These are phyloP conservation scores for Nannoperca australis DNA, from an alignment of 2,797 vertebrate genomes.

Conservation along the genomic window DNA sequence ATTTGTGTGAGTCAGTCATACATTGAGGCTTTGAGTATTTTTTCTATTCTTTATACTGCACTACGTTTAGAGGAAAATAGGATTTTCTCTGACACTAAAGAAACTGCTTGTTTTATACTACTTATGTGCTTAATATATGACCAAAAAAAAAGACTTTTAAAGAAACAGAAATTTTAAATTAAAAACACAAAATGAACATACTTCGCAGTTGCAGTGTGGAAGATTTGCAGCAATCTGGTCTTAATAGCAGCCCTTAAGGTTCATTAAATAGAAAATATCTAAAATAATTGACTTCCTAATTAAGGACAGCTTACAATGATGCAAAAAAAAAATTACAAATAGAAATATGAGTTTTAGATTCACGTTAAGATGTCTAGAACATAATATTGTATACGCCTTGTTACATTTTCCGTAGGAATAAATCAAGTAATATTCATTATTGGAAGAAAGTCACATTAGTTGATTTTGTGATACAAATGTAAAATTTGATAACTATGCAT, in stretches of 20 bases:
- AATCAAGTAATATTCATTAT: not conserved
- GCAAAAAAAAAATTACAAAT: not conserved
- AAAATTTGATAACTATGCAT: not conserved
- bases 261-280: not conserved
- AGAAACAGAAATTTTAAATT: not conserved
- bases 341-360: not conserved
- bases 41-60: not conserved
- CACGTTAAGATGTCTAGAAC: not conserved
- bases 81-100: not conserved
- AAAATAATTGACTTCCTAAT: not conserved
- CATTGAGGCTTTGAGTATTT: not conserved
- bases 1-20: not conserved
- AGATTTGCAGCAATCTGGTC: not conserved
- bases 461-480: not conserved
- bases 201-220: not conserved
- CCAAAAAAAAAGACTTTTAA: not conserved
- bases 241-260: not conserved
- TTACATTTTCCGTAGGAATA: not conserved
- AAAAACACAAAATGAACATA: not conserved
- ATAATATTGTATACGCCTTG: not conserved
- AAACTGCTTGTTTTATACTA: not conserved
- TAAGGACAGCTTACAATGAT: not conserved
- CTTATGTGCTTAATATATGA: not conserved
- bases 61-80: too few relatives aligned
- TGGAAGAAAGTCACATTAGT: not conserved